Conservation (phyloP, 2,797 vertebrate genomes). For the Spea hammondii region DNA sequence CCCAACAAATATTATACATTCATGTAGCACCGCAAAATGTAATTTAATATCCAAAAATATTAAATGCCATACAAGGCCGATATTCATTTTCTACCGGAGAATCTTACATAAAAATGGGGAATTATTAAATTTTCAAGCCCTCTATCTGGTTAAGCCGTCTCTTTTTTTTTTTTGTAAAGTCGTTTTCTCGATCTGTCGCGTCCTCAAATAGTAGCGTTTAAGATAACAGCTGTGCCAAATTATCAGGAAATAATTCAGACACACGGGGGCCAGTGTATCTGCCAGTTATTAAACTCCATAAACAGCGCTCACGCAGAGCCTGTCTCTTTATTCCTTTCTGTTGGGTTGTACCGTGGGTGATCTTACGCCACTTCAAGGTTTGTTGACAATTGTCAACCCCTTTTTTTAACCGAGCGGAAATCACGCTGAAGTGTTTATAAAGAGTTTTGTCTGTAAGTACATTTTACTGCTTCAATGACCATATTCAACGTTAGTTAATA, state of each 20-base stretch:
- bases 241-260: constrained; percentile 46
- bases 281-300: constrained; percentile 30
- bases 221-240: constrained; percentile 49
- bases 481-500: too few species aligned
- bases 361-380: constrained; percentile 30
- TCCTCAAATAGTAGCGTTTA: constrained; percentile 39
- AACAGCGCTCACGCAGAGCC: constrained; percentile 11
- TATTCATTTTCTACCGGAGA: too few species aligned
- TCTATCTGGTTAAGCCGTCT: constrained; percentile 35
- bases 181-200: constrained; percentile 13
- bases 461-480: too few species aligned
- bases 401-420: constrained; percentile 13
- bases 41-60: too few species aligned
- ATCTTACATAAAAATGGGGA: too few species aligned
- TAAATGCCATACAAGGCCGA: too few species aligned
- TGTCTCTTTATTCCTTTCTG: constrained; percentile 29
- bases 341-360: constrained; percentile 14
- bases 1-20: too few species aligned
- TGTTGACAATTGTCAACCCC: constrained; percentile 25
- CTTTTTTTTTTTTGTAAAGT: constrained; percentile 33
- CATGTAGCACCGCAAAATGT: too few species aligned
- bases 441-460: too few species aligned
- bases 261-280: constrained; percentile 26
- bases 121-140: background rate
- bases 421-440: constrained; percentile 3